Conservation (phyloP, 2,888 invertebrate species). For the Julus scandinavius region DNA sequence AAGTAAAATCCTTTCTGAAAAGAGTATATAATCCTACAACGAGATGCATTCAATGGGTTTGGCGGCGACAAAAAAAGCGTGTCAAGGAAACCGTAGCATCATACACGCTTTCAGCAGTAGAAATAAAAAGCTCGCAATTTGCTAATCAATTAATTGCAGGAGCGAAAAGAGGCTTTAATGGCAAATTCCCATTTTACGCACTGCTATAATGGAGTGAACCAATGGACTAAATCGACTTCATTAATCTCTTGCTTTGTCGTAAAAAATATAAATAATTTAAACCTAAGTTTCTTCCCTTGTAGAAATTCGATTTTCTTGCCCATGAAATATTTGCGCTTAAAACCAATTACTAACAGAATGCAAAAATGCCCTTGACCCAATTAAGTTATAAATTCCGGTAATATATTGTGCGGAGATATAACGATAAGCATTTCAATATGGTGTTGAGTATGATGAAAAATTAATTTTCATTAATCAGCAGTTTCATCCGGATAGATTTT, state of each 20-base stretch:
- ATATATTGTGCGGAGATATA: background rate
- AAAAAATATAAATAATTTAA: background rate
- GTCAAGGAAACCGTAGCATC: background rate
- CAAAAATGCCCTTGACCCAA: too few species aligned
- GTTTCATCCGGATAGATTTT: too few species aligned
- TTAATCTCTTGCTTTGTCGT: background rate
- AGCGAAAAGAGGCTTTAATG: background rate
- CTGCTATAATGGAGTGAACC: background rate
- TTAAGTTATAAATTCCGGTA: background rate
- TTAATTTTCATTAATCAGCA: background rate
- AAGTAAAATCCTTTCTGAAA: background rate
- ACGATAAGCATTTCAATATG: background rate
- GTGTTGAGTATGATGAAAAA: background rate
- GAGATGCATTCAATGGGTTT: background rate
- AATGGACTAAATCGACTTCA: background rate
- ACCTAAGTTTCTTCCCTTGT: background rate
- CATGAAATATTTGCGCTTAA: too few species aligned
- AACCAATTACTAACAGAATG: too few species aligned
- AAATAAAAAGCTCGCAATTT: constrained; percentile 17
- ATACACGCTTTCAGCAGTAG: background rate
- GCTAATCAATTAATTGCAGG: constrained; percentile 10
- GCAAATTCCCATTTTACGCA: background rate
- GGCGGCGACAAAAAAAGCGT: background rate
- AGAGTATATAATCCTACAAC: background rate
- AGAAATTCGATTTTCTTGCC: background rate